These are phyloP conservation scores for Ascidia mentula DNA, from an alignment of 23 tunicate species.

Conservation along the genomic window DNA sequence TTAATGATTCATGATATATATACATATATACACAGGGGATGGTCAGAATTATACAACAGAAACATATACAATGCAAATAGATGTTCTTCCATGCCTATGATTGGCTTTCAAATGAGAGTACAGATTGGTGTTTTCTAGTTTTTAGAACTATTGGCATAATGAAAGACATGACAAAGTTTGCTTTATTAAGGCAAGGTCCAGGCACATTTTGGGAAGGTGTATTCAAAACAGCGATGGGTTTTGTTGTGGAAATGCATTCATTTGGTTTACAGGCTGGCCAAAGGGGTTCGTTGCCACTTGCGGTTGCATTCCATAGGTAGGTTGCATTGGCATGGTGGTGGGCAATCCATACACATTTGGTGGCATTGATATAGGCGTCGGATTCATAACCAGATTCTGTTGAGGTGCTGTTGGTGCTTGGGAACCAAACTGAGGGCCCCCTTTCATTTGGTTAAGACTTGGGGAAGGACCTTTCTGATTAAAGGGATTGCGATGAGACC, in stretches of 20 bases:
- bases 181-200: too few species aligned
- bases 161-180: too few species aligned
- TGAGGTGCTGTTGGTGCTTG: background rate
- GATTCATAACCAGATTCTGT: background rate
- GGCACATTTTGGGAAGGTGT: background rate
- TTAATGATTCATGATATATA: too few species aligned
- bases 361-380: background rate
- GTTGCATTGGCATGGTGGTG: background rate
- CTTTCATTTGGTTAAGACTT: slow-evolving; percentile 65
- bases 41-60: too few species aligned
- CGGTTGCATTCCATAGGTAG: background rate
- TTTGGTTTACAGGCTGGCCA: too few species aligned
- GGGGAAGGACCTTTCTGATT: slow-evolving; percentile 67
- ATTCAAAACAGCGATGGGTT: background rate
- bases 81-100: too few species aligned
- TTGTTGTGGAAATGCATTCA: slow-evolving; percentile 6
- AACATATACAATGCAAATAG: too few species aligned
- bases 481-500: slow-evolving; percentile 61
- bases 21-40: too few species aligned
- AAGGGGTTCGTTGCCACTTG: background rate
- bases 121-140: too few species aligned
- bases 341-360: background rate
- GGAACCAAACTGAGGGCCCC: background rate
- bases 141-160: too few species aligned
- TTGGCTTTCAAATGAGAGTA: too few species aligned